These are phyloP conservation scores for Rallus crepitans DNA, from an alignment of 2,797 vertebrate species.

Conservation along the genomic window DNA sequence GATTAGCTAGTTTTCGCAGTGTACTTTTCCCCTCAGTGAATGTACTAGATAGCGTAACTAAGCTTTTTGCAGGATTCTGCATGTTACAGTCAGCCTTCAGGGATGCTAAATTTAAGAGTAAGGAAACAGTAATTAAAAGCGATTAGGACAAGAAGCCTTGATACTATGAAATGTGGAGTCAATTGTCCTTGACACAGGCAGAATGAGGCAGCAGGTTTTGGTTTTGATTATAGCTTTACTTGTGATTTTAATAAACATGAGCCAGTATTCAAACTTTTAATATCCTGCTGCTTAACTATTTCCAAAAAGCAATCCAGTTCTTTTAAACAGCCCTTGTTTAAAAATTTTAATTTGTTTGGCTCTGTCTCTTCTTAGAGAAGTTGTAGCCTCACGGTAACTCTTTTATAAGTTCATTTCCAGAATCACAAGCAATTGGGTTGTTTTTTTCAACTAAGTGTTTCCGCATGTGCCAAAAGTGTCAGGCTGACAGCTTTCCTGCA, in stretches of 20 bases:
- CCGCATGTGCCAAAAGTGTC: conserved; percentile 77
- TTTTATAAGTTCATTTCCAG: conserved; percentile 81
- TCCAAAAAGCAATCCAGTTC: conserved; percentile 81
- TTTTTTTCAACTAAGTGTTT: conserved; percentile 76
- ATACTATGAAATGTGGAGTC: conserved; percentile 71
- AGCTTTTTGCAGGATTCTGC: conserved; percentile 49
- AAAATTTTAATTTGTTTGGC: conserved; percentile 83
- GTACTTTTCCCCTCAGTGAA: conserved; percentile 23
- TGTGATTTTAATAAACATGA: conserved; percentile 83
- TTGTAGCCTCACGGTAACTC: conserved; percentile 77
- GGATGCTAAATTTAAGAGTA: conserved; percentile 73
- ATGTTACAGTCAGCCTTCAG: conserved; percentile 64
- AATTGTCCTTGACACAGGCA: conserved; percentile 72
- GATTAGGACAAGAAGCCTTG: conserved; percentile 72
- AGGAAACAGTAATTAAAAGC: conserved; percentile 78
- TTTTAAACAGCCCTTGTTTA: conserved; percentile 79
- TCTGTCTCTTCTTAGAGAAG: conserved; percentile 77
- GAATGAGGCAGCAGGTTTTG: conserved; percentile 75
- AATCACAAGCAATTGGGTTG: conserved; percentile 63
- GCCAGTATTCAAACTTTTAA: conserved; percentile 83
- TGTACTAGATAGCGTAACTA: conserved; percentile 35
- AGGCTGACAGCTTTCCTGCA: conserved; percentile 77
- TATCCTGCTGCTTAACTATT: conserved; percentile 86
- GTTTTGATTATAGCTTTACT: conserved; percentile 83
- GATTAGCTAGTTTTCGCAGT: conserved; percentile 69